phyloP scores from a whole-genome alignment of 2,113 vertebrate genomes.

The Onychostruthus taczanowskii region DNA sequence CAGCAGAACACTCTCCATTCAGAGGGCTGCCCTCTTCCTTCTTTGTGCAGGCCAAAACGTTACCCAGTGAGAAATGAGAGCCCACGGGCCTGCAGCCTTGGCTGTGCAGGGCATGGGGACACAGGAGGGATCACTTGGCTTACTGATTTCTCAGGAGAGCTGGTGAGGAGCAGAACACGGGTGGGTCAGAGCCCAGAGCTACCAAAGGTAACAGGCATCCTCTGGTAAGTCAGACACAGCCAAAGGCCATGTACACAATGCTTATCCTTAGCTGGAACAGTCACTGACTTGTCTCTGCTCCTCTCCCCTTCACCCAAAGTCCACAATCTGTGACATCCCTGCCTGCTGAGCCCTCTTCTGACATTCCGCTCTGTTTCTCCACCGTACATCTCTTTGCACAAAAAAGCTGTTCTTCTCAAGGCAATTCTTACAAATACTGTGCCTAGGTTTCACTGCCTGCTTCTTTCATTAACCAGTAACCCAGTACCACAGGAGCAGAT shows the following conservation, averaged over 20 bases:
- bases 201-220: neutral
- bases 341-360: neutral
- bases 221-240: neutral
- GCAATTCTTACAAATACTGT: neutral
- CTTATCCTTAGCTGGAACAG: neutral
- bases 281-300: neutral
- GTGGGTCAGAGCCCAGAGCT: neutral
- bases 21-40: neutral
- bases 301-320: neutral
- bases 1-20: neutral
- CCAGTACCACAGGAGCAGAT: neutral
- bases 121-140: neutral
- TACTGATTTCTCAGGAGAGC: neutral
- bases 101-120: fast-evolving
- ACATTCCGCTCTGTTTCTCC: neutral
- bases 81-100: neutral
- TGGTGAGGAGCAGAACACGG: fast-evolving
- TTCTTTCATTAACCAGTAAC: neutral
- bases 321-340: fast-evolving
- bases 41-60: neutral
- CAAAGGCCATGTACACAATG: neutral
- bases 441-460: neutral
- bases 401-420: neutral
- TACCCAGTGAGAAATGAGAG: neutral
- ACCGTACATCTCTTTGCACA: neutral